phyloP scores from a whole-genome alignment of 2,797 vertebrate genomes.

The Malurus splendens region DNA sequence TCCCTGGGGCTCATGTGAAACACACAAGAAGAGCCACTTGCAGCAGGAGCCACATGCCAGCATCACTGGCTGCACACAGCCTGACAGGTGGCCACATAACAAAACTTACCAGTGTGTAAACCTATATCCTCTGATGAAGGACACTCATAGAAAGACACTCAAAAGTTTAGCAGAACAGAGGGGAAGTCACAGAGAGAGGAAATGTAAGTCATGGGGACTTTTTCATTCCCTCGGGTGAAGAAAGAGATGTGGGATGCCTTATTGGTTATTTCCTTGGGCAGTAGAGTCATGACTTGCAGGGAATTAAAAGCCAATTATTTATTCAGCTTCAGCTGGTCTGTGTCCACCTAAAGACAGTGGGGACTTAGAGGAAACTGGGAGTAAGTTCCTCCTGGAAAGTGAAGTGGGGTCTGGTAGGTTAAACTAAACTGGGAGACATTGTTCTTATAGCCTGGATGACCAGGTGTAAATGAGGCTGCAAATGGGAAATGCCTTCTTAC shows the following conservation, averaged over 20 bases:
- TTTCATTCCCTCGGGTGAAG: not conserved
- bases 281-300: no score
- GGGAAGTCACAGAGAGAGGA: not conserved
- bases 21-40: rapidly evolving
- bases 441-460: not conserved
- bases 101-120: not conserved
- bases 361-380: not conserved
- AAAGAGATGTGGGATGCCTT: not conserved
- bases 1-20: rapidly evolving
- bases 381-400: not conserved
- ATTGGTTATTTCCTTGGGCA: not conserved
- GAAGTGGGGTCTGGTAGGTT: not conserved
- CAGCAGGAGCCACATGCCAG: rapidly evolving
- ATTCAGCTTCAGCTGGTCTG: not conserved
- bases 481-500: not conserved
- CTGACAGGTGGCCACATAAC: rapidly evolving
- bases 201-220: not conserved
- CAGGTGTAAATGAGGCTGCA: not conserved
- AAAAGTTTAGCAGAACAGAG: not conserved
- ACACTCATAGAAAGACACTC: rapidly evolving
- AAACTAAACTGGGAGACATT: not conserved
- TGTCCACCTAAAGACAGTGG: not conserved
- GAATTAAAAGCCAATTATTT: not conserved
- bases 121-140: not conserved
- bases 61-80: rapidly evolving